phyloP scores from a whole-genome alignment of 1,140 invertebrate genomes.

The Aphelenchoides fujianensis region DNA sequence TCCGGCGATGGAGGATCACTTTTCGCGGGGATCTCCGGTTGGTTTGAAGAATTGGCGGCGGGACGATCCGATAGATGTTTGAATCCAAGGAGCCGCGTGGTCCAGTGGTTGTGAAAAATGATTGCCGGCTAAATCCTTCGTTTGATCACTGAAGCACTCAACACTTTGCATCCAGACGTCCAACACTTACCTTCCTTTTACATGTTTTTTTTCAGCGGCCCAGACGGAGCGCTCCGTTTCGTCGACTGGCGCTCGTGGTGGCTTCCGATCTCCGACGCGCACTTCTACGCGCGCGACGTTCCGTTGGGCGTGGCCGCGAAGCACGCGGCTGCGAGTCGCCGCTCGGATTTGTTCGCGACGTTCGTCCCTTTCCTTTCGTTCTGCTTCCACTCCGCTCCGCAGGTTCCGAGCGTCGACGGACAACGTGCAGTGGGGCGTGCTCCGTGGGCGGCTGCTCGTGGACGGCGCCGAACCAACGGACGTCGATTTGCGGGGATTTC shows the following conservation, averaged over 20 bases:
- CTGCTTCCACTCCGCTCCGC: not conserved
- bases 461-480: not conserved
- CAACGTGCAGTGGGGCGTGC: not conserved
- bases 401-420: not conserved
- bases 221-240: not conserved
- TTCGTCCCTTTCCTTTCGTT: not conserved
- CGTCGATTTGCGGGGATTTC: constrained; percentile 2
- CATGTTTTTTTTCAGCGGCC: not conserved
- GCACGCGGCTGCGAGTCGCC: not conserved
- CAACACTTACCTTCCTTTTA: too few relatives aligned
- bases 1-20: not conserved
- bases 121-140: too few relatives aligned
- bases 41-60: too few relatives aligned
- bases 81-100: not conserved
- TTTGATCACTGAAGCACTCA: too few relatives aligned
- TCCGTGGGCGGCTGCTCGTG: not conserved
- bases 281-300: not conserved
- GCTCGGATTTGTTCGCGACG: not conserved
- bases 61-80: not conserved
- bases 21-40: constrained; percentile 7
- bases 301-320: not conserved
- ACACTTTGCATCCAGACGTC: too few relatives aligned
- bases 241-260: not conserved
- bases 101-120: too few relatives aligned
- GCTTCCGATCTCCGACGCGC: not conserved